phyloP scores from a whole-genome alignment of 2,797 vertebrate genomes.

The Crenichthys baileyi region DNA sequence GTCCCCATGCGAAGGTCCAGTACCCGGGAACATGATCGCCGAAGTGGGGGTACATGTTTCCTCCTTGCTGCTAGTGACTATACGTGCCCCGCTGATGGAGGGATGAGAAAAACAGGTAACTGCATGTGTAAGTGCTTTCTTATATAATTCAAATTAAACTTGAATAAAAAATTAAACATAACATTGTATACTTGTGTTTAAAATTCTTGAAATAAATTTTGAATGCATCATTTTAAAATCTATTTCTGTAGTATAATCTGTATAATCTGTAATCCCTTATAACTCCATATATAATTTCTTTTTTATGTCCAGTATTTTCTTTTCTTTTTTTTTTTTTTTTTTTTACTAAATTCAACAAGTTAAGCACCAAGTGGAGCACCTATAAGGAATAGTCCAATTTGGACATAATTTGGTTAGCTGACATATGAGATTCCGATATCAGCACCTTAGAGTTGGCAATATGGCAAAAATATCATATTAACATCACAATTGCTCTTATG shows the following conservation, averaged over 20 bases:
- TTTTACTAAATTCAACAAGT: not conserved
- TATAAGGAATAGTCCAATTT: not conserved
- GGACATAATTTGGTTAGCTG: not conserved
- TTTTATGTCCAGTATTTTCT: not conserved
- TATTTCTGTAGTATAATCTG: not conserved
- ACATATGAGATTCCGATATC: no score
- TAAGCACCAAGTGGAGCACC: not conserved
- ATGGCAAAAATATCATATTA: no score
- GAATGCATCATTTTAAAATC: no score
- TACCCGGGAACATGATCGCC: slow-evolving; percentile 91
- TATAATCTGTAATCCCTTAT: slow-evolving; percentile 21
- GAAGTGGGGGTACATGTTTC: slow-evolving; percentile 92
- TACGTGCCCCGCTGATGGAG: slow-evolving; percentile 90
- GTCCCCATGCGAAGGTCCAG: slow-evolving; percentile 92
- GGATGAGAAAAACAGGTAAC: slow-evolving; percentile 92
- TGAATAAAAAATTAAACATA: not conserved
- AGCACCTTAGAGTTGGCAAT: no score
- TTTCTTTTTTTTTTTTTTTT: not conserved
- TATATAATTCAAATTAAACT: not conserved
- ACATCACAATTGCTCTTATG: no score
- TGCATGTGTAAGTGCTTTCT: slow-evolving; percentile 1
- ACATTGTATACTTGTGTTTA: not conserved
- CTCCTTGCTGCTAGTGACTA: slow-evolving; percentile 95
- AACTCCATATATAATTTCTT: slow-evolving; percentile 3
- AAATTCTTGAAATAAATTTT: not conserved